Evolutionary conservation across 2,113 vertebrate species (phyloP).

Genomic region (Mustela lutreola): DNA sequence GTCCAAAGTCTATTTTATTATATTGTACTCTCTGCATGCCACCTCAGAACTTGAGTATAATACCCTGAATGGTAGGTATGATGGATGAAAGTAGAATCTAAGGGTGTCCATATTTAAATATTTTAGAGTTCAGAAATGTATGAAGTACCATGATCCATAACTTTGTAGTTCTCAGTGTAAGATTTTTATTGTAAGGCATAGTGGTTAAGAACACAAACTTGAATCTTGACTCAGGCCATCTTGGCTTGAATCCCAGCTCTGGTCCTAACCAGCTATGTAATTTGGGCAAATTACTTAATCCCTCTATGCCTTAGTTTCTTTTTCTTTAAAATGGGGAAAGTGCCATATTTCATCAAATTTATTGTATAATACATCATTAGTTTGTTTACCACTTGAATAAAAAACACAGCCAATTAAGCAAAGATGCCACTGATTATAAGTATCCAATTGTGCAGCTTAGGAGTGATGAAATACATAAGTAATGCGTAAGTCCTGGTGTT

Average conservation of each 20-base stretch:
- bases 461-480: constrained; percentile 40
- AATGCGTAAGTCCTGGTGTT: neutral
- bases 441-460: neutral
- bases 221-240: neutral
- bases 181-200: neutral
- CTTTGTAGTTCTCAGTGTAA: neutral
- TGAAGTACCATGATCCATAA: neutral
- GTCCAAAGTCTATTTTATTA: neutral
- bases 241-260: constrained; percentile 13
- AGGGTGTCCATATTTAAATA: neutral
- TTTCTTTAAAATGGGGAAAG: neutral
- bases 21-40: neutral
- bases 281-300: neutral
- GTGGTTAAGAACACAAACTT: neutral
- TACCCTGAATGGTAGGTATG: neutral
- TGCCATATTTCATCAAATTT: neutral
- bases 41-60: neutral
- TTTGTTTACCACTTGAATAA: constrained; percentile 33
- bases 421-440: neutral
- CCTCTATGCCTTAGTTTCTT: neutral
- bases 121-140: neutral
- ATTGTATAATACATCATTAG: neutral
- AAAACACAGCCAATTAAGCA: neutral
- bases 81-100: neutral
- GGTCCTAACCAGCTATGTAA: neutral